Percentiles rank a stretch among this genome's conserved stretches.
These are phyloP conservation scores for Oryctes rhinoceros DNA, from an alignment of 1,140 invertebrate genomes.

Conservation along the genomic window DNA sequence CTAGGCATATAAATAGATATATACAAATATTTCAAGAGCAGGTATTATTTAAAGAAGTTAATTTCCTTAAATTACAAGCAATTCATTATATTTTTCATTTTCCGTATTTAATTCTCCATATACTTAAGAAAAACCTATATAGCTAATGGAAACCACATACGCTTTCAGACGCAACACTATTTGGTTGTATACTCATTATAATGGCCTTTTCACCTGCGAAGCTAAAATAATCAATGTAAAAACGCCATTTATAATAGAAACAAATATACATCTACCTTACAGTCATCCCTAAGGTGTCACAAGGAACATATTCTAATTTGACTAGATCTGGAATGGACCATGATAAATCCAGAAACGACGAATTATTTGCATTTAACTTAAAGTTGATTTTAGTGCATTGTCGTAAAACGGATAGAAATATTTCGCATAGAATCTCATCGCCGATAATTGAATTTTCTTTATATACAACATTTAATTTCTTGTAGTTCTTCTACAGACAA, in stretches of 20 bases:
- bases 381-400: constrained; percentile 67
- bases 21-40: no score
- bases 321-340: constrained; percentile 65
- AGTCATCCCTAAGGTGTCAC: constrained; percentile 65
- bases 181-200: constrained; percentile 64
- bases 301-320: constrained; percentile 66
- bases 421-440: constrained; percentile 68
- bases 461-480: constrained; percentile 47
- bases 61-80: no score
- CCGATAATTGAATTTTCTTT: constrained; percentile 57
- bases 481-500: constrained; percentile 31
- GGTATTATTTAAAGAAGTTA: no score
- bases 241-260: background rate
- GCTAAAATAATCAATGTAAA: constrained; percentile 54
- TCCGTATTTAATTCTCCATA: no score
- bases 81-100: no score
- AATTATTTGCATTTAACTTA: constrained; percentile 64
- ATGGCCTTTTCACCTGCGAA: constrained; percentile 66
- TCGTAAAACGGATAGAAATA: constrained; percentile 67
- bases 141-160: constrained; percentile 60
- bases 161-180: constrained; percentile 68
- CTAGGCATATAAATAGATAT: no score
- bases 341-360: constrained; percentile 66
- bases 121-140: no score
- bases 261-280: constrained; percentile 60